Conservation (phyloP, 2,797 vertebrate genomes). For the Simalia tracyae region DNA sequence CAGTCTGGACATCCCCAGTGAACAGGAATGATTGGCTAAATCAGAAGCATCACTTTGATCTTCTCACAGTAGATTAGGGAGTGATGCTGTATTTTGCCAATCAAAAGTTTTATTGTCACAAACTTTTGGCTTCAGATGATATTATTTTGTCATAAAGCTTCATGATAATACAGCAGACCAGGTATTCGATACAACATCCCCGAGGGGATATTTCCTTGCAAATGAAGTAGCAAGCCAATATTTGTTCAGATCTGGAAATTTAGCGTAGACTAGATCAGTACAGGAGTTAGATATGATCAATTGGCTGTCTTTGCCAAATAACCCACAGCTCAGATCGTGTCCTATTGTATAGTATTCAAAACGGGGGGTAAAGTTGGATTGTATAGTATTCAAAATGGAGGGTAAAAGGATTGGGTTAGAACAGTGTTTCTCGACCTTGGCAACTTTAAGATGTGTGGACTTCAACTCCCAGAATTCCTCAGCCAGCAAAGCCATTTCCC, state of each 20-base stretch:
- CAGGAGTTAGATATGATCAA: neutral
- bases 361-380: neutral
- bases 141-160: neutral
- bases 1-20: neutral
- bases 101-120: neutral
- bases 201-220: neutral
- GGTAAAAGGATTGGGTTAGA: neutral
- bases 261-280: neutral
- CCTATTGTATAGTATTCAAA: neutral
- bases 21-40: neutral
- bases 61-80: neutral
- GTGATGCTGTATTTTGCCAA: neutral
- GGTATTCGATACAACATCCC: neutral
- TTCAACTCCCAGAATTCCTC: no score
- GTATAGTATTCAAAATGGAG: neutral
- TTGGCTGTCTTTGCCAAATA: neutral
- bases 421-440: no score
- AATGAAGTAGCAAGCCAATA: neutral
- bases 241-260: neutral
- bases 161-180: neutral
- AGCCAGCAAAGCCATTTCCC: no score
- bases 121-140: neutral
- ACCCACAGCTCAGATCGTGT: neutral
- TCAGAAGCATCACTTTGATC: neutral
- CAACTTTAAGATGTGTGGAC: no score